These are phyloP conservation scores for Lepus americanus DNA, from an alignment of 2,113 vertebrate species.

Conservation along the genomic window DNA sequence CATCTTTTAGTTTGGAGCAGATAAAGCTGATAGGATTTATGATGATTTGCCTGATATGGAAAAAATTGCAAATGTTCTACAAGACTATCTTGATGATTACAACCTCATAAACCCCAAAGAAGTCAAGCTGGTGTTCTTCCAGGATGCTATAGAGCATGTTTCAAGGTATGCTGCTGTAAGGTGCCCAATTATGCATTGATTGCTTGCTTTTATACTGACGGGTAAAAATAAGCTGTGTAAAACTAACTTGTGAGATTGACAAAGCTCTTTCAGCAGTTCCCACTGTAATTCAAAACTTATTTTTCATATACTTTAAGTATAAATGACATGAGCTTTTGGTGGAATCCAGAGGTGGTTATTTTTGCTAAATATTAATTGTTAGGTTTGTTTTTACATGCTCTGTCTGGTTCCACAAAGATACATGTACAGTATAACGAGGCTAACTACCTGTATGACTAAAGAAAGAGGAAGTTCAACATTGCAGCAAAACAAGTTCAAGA, in stretches of 20 bases:
- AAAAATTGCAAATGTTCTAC: conserved; percentile 90
- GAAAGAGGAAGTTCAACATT: background rate
- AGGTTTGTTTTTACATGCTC: conserved; percentile 20
- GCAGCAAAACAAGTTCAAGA: background rate
- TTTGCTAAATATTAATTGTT: conserved; percentile 26
- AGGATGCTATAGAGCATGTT: conserved; percentile 93
- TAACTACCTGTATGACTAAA: background rate
- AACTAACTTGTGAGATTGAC: background rate
- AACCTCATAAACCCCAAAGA: conserved; percentile 92
- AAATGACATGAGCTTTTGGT: background rate
- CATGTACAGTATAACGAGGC: background rate
- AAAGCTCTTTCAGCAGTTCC: conserved; percentile 2
- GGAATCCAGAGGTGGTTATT: background rate
- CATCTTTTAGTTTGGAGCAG: conserved; percentile 84
- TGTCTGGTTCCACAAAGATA: conserved; percentile 15
- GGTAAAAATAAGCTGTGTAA: background rate
- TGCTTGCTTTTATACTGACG: conserved; percentile 42
- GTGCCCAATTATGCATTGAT: background rate
- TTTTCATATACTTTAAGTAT: conserved; percentile 19
- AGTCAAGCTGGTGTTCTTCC: conserved; percentile 93
- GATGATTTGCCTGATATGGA: conserved; percentile 90
- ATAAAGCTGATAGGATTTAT: conserved; percentile 88
- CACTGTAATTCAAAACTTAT: background rate
- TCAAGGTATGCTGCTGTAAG: conserved; percentile 87
- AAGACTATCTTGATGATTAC: conserved; percentile 93